These are phyloP conservation scores for Amphiprion ocellaris DNA, from an alignment of 2,113 vertebrate species.

Conservation along the genomic window DNA sequence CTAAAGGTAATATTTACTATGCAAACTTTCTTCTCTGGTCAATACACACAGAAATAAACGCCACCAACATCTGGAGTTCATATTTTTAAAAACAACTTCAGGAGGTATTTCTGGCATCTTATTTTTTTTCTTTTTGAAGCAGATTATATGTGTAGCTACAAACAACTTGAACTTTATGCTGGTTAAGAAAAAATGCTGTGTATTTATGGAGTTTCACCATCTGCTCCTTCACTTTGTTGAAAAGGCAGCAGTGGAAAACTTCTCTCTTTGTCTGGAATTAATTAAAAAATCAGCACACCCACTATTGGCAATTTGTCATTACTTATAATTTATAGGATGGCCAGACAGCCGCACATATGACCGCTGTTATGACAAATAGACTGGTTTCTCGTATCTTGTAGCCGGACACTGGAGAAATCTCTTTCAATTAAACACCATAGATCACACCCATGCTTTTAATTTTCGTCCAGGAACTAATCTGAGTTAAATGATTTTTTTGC, in stretches of 20 bases:
- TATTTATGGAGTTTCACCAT: constrained; percentile 28
- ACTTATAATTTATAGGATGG: constrained; percentile 59
- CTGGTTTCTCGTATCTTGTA: constrained; percentile 26
- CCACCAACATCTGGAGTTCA: too few species aligned
- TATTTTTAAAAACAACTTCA: too few species aligned
- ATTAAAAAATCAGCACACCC: constrained; percentile 60
- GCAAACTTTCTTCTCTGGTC: too few species aligned
- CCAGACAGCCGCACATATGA: constrained; percentile 50
- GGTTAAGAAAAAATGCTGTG: constrained; percentile 1
- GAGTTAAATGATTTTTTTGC: constrained; percentile 62
- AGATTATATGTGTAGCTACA: neutral
- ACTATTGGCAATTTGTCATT: constrained; percentile 66
- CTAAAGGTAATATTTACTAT: too few species aligned
- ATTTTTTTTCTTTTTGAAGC: too few species aligned
- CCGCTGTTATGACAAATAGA: constrained; percentile 50
- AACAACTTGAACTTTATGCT: constrained; percentile 52
- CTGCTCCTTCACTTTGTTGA: constrained; percentile 33
- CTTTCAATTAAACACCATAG: constrained; percentile 71
- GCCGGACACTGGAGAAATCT: constrained; percentile 51
- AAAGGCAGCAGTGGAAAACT: constrained; percentile 53
- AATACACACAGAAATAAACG: too few species aligned
- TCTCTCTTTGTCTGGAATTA: constrained; percentile 60
- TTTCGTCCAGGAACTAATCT: constrained; percentile 63
- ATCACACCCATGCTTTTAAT: constrained; percentile 71
- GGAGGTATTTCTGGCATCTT: too few species aligned